Percentiles rank a stretch among this genome's conserved stretches.
Evolutionary conservation across 2,888 invertebrate genomes (phyloP).

Genomic region (Deilephila elpenor): DNA sequence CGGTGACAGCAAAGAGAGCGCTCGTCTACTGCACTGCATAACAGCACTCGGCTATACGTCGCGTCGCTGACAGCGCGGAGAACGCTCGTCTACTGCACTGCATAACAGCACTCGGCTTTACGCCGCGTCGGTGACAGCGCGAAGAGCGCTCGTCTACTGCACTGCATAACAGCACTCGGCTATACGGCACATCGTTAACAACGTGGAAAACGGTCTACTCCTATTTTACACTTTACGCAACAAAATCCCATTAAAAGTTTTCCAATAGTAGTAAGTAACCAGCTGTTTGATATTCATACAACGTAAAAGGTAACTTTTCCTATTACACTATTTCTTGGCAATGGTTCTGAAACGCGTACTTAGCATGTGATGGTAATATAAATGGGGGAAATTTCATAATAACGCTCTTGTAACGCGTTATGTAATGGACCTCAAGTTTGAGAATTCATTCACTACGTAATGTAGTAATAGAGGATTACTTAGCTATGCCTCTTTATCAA

Average conservation of each 20-base stretch:
- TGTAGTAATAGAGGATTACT: background rate
- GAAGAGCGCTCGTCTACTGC: background rate
- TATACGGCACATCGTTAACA: background rate
- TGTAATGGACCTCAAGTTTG: background rate
- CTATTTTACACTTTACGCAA: background rate
- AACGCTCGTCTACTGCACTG: background rate
- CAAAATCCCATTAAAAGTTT: background rate
- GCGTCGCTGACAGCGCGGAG: background rate
- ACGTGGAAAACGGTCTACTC: background rate
- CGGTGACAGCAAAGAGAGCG: background rate
- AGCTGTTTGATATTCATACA: constrained; percentile 10
- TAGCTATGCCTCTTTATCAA: background rate
- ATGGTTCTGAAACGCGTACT: constrained; percentile 11
- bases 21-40: background rate
- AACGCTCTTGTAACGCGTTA: background rate
- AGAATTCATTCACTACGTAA: background rate
- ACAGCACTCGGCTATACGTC: background rate
- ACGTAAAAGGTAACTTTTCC: constrained; percentile 23
- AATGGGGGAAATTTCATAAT: constrained; percentile 15
- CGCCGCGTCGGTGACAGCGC: background rate
- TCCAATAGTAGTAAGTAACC: background rate
- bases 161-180: background rate
- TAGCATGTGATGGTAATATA: constrained; percentile 11
- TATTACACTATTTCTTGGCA: constrained; percentile 26
- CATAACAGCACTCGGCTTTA: background rate